phyloP scores from a whole-genome alignment of 2,888 invertebrate genomes.

The Oxyteleia sp. region DNA sequence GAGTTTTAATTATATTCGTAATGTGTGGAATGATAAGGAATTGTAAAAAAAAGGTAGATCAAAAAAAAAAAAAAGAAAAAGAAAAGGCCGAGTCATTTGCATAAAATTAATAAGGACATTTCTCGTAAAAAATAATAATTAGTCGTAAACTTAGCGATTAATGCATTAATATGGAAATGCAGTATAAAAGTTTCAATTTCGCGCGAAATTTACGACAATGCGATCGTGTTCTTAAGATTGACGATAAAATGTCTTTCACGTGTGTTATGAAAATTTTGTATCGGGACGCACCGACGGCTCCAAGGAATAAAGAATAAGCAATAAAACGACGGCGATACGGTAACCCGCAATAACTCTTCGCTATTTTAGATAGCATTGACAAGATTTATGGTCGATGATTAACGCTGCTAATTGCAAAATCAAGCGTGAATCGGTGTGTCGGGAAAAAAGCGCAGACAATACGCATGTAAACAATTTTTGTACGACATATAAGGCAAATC shows the following conservation, averaged over 20 bases:
- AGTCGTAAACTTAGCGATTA: conserved; percentile 40
- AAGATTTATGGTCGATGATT: conserved; percentile 55
- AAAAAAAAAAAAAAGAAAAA: neutral
- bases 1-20: too few species aligned
- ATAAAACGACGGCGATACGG: conserved; percentile 37
- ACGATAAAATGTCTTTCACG: conserved; percentile 48
- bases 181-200: conserved; percentile 58
- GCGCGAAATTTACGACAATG: conserved; percentile 47
- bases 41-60: too few species aligned
- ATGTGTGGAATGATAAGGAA: too few species aligned
- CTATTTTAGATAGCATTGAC: conserved; percentile 44
- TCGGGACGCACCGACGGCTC: conserved; percentile 29
- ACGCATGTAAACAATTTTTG: too few species aligned
- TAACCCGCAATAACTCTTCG: conserved; percentile 35
- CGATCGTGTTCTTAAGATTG: conserved; percentile 42
- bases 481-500: too few species aligned
- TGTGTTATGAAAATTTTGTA: conserved; percentile 48
- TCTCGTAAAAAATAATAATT: conserved; percentile 39
- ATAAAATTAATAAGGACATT: conserved; percentile 29
- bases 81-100: conserved; percentile 1
- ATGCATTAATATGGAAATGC: conserved; percentile 53
- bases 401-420: conserved; percentile 46
- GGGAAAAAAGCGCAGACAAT: neutral
- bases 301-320: conserved; percentile 51
- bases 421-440: conserved; percentile 1